Conservation (phyloP, 2,797 vertebrate genomes). For the Phoxinus dragarum region DNA sequence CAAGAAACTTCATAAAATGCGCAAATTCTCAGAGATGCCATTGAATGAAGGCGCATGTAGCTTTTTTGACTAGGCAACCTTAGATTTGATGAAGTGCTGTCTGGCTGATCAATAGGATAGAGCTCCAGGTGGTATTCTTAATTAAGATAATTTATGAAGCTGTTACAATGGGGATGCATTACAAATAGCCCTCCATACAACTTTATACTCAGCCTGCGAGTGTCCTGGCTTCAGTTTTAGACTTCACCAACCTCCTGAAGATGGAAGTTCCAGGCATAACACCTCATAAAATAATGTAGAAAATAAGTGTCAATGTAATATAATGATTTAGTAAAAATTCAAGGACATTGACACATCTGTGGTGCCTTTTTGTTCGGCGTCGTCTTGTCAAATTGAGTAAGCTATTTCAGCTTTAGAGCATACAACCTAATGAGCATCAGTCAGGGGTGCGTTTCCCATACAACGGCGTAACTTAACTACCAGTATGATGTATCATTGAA, state of each 20-base stretch:
- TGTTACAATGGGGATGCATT: slow-evolving; percentile 68
- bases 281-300: background rate
- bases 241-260: background rate
- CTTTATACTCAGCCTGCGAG: background rate
- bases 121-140: slow-evolving; percentile 78
- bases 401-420: slow-evolving; percentile 49
- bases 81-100: slow-evolving; percentile 70
- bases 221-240: slow-evolving; percentile 25
- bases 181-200: slow-evolving; percentile 66
- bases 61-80: slow-evolving; percentile 71
- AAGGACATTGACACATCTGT: background rate
- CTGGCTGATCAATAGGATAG: slow-evolving; percentile 74
- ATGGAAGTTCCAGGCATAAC: background rate
- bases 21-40: slow-evolving; percentile 17
- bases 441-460: slow-evolving; percentile 46
- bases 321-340: background rate
- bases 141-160: slow-evolving; percentile 82
- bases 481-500: background rate
- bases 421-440: slow-evolving; percentile 70
- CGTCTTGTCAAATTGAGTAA: slow-evolving; percentile 31
- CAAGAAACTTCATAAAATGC: slow-evolving; percentile 39
- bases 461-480: background rate
- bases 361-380: background rate
- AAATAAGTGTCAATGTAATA: background rate
- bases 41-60: slow-evolving; percentile 55